Evolutionary conservation across 1,140 invertebrate genomes (phyloP).

Genomic region (Tachypleus tridentatus): DNA sequence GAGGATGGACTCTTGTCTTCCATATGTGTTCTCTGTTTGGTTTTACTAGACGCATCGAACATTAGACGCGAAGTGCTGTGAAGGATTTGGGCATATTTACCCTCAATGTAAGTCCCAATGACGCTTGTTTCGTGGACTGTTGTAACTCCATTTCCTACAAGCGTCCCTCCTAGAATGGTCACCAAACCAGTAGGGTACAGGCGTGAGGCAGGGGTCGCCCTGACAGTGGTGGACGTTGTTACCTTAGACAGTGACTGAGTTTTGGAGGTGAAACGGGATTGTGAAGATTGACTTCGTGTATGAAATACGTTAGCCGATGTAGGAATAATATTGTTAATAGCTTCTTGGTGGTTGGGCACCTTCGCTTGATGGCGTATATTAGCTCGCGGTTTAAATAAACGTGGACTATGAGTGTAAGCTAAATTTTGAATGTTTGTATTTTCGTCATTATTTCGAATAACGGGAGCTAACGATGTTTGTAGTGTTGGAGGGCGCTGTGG

Average conservation of each 20-base stretch:
- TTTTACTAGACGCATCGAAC: neutral
- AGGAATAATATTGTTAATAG: neutral
- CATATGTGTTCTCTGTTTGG: neutral
- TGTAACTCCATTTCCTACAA: slow-evolving; percentile 64
- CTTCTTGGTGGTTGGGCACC: neutral
- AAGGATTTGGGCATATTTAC: slow-evolving; percentile 63
- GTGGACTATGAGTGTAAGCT: slow-evolving; percentile 2
- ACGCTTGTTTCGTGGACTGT: slow-evolving; percentile 77
- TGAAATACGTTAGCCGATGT: neutral
- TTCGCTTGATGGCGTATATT: neutral
- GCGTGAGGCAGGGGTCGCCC: slow-evolving; percentile 8
- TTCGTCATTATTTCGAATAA: too few relatives aligned
- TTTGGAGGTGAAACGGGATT: neutral
- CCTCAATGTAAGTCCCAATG: slow-evolving; percentile 75
- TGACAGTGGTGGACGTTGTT: neutral
- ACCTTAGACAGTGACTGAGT: neutral
- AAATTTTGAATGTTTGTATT: slow-evolving; percentile 2
- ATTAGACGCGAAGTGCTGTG: slow-evolving; percentile 50
- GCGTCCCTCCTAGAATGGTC: slow-evolving; percentile 63
- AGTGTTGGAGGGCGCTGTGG: neutral
- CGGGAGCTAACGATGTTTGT: too few relatives aligned
- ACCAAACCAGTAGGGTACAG: slow-evolving; percentile 57
- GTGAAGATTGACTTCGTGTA: neutral
- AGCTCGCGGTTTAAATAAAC: too few relatives aligned
- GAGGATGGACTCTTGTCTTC: neutral